A percentile compares a stretch with the other conserved stretches of the same genome.
phyloP scores from a whole-genome alignment of 2,797 vertebrate genomes.

The Eupleurogrammus muticus region DNA sequence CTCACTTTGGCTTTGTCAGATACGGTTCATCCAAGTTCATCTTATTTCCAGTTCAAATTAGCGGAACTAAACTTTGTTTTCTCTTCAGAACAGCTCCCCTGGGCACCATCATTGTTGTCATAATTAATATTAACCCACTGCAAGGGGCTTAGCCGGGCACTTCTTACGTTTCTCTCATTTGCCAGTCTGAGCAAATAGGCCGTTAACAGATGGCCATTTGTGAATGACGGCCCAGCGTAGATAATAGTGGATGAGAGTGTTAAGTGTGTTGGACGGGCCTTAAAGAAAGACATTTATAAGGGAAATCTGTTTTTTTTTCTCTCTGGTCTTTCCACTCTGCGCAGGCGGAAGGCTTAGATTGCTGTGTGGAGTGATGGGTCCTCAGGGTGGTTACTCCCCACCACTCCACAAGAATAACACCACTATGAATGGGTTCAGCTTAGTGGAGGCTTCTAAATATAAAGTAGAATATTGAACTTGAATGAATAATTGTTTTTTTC shows the following conservation, averaged over 20 bases:
- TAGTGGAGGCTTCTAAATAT: conserved; percentile 13
- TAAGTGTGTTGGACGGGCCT: conserved; percentile 43
- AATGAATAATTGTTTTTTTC: neutral
- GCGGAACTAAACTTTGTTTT: conserved; percentile 66
- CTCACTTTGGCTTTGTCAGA: conserved; percentile 48
- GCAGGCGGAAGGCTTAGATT: conserved; percentile 61
- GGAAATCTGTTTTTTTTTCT: conserved; percentile 53
- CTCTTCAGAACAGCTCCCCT: conserved; percentile 59
- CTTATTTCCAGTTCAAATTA: conserved; percentile 61
- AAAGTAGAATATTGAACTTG: conserved; percentile 20
- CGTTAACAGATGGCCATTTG: conserved; percentile 44
- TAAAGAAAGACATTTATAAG: conserved; percentile 40
- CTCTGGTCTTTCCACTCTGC: conserved; percentile 47
- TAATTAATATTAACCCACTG: no score
- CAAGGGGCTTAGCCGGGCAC: no score
- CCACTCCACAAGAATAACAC: conserved; percentile 56
- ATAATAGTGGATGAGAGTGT: conserved; percentile 38
- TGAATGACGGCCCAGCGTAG: conserved; percentile 28
- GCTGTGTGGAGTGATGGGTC: conserved; percentile 66
- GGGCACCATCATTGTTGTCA: no score
- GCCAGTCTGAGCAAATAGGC: conserved; percentile 32
- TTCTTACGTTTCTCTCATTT: conserved; percentile 46
- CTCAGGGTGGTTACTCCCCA: conserved; percentile 44
- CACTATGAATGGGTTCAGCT: conserved; percentile 7
- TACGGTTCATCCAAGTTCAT: conserved; percentile 63